A percentile compares a stretch with the other conserved stretches of the same genome.
Evolutionary conservation across 2,113 vertebrate genomes (phyloP).

Genomic region (Gadus chalcogrammus): DNA sequence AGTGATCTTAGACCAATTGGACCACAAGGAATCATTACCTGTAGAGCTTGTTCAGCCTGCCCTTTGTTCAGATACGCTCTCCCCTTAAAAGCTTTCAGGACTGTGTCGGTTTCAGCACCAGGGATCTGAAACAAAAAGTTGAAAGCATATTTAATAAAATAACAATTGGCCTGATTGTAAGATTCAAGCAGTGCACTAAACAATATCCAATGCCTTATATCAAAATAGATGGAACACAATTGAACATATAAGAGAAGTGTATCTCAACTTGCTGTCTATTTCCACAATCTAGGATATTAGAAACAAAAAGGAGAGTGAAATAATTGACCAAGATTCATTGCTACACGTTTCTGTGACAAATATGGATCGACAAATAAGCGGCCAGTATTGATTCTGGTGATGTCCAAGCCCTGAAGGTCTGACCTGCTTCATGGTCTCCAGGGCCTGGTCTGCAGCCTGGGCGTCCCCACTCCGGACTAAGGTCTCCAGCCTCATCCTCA

Average conservation of each 20-base stretch:
- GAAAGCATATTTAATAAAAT: not conserved
- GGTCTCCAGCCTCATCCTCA: slow-evolving; percentile 77
- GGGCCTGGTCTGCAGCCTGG: slow-evolving; percentile 77
- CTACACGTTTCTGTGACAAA: too few species aligned
- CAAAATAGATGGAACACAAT: not conserved
- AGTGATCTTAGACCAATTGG: not conserved
- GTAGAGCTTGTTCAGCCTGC: slow-evolving; percentile 74
- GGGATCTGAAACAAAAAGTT: slow-evolving; percentile 73
- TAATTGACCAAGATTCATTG: too few species aligned
- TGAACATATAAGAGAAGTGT: not conserved
- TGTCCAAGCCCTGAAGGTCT: not conserved
- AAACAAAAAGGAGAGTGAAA: too few species aligned
- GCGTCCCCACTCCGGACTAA: slow-evolving; percentile 73
- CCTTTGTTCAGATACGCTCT: slow-evolving; percentile 81
- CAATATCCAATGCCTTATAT: not conserved
- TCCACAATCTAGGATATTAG: too few species aligned
- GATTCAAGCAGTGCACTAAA: not conserved
- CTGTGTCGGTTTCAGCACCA: slow-evolving; percentile 74
- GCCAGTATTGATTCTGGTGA: not conserved
- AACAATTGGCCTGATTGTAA: not conserved
- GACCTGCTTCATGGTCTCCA: slow-evolving; percentile 83
- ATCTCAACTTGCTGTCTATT: too few species aligned
- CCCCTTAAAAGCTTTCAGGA: slow-evolving; percentile 77
- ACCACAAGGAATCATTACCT: slow-evolving; percentile 69
- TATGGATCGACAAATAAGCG: too few species aligned